phyloP scores from a whole-genome alignment of 1,140 invertebrate species.

The Trachymyrmex cornetzi region DNA sequence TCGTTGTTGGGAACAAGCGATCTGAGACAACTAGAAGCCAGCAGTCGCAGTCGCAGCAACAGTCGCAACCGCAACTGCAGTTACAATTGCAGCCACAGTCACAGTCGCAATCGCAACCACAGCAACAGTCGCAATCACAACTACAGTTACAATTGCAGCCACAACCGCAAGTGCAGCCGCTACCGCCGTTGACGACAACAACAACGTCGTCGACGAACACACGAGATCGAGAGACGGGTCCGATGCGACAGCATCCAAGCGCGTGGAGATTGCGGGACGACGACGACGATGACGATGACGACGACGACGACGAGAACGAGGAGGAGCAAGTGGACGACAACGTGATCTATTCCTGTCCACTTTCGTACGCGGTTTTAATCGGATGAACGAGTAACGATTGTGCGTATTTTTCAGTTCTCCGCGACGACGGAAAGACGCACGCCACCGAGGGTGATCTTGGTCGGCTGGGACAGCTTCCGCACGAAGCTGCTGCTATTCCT shows the following conservation, averaged over 20 bases:
- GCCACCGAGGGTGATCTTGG: conserved; percentile 71
- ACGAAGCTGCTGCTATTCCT: conserved; percentile 81
- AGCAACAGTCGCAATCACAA: no score
- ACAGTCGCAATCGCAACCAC: neutral
- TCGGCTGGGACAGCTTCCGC: conserved; percentile 84
- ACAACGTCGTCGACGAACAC: conserved; percentile 18
- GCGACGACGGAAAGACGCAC: conserved; percentile 59
- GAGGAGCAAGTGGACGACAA: conserved; percentile 18
- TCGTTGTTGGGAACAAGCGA: neutral
- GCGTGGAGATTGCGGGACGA: conserved; percentile 56
- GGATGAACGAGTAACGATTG: neutral
- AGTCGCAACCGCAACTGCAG: neutral
- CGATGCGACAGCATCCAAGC: conserved; percentile 71
- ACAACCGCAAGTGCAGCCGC: no score
- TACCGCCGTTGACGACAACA: neutral
- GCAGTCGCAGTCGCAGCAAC: neutral
- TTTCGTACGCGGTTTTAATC: neutral
- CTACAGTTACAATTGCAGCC: neutral
- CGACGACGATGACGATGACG: conserved; percentile 62
- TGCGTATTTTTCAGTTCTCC: conserved; percentile 67
- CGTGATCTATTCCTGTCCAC: conserved; percentile 28
- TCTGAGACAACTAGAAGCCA: neutral
- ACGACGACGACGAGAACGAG: conserved; percentile 54
- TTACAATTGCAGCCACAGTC: neutral
- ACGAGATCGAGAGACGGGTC: conserved; percentile 61